A percentile compares a stretch with the other conserved stretches of the same genome.
These are phyloP conservation scores for Lethenteron camtschaticum DNA, from an alignment of 2,113 vertebrate species.

Conservation along the genomic window DNA sequence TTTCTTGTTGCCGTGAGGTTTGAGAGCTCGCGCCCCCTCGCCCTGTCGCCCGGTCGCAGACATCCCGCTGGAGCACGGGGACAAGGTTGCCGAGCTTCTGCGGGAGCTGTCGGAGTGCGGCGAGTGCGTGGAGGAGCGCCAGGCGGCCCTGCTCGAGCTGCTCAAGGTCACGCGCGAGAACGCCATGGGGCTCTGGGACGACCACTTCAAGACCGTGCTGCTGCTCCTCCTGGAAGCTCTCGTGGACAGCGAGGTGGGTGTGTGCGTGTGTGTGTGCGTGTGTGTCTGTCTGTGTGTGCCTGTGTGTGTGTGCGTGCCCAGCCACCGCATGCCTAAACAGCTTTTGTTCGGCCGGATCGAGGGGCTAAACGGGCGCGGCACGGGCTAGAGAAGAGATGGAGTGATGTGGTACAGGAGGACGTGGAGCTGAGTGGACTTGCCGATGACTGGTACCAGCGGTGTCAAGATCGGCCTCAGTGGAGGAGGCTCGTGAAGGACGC, in stretches of 20 bases:
- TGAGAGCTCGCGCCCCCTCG: neutral
- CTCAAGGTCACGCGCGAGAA: conserved; percentile 87
- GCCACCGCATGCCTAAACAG: too few relatives aligned
- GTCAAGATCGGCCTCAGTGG: too few relatives aligned
- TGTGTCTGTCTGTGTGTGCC: too few relatives aligned
- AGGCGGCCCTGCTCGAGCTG: conserved; percentile 60
- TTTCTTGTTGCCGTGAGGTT: neutral
- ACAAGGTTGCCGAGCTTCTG: conserved; percentile 80
- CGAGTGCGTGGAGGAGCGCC: conserved; percentile 61
- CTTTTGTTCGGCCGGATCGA: too few relatives aligned
- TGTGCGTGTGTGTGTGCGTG: too few relatives aligned
- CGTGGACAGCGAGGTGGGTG: conserved; percentile 75
- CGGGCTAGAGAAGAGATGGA: too few relatives aligned
- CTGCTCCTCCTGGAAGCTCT: conserved; percentile 82
- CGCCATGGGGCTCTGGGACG: conserved; percentile 78
- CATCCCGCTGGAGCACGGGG: conserved; percentile 59
- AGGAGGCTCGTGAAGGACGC: too few relatives aligned
- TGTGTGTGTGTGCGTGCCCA: too few relatives aligned
- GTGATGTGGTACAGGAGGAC: too few relatives aligned
- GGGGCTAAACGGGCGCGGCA: too few relatives aligned
- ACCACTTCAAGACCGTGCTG: conserved; percentile 94
- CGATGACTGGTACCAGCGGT: too few relatives aligned
- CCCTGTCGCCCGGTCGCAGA: conserved; percentile 9
- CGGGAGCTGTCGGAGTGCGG: conserved; percentile 97
- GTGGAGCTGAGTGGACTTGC: too few relatives aligned